These are phyloP conservation scores for Lacanobia oleracea DNA, from an alignment of 2,888 invertebrate species.

Conservation along the genomic window DNA sequence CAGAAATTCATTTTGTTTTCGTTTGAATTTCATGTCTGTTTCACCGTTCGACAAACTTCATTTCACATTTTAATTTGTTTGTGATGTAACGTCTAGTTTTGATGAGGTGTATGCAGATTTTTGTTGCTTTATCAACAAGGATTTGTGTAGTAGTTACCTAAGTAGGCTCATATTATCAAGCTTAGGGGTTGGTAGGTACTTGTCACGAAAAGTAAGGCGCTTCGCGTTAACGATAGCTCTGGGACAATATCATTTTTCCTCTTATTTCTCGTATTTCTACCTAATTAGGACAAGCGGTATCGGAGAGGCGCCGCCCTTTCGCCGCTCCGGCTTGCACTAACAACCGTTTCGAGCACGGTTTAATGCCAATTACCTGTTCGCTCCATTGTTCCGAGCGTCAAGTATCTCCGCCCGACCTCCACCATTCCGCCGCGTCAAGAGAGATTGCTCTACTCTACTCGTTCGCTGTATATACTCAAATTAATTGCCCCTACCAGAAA, in stretches of 20 bases:
- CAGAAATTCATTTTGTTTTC: constrained; percentile 49
- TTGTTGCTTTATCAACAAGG: background rate
- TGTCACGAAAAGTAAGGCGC: constrained; percentile 35
- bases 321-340: constrained; percentile 75
- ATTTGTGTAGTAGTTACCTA: background rate
- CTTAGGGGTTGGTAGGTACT: background rate
- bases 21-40: constrained; percentile 46
- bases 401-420: constrained; percentile 73
- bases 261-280: constrained; percentile 78
- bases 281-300: constrained; percentile 78
- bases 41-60: constrained; percentile 31
- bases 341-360: constrained; percentile 79
- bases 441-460: constrained; percentile 70
- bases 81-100: constrained; percentile 5
- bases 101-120: constrained; percentile 3
- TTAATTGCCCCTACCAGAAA: constrained; percentile 53
- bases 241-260: constrained; percentile 68
- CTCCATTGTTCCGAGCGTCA: constrained; percentile 80
- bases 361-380: constrained; percentile 85
- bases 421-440: constrained; percentile 62
- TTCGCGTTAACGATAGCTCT: constrained; percentile 53
- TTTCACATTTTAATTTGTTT: constrained; percentile 25
- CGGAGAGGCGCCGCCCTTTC: constrained; percentile 63
- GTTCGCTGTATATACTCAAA: constrained; percentile 60
- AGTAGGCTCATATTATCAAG: background rate